Base-by-base conservation (phyloP, 2,113 vertebrate species). In the Neogobius melanostomus region DNA sequence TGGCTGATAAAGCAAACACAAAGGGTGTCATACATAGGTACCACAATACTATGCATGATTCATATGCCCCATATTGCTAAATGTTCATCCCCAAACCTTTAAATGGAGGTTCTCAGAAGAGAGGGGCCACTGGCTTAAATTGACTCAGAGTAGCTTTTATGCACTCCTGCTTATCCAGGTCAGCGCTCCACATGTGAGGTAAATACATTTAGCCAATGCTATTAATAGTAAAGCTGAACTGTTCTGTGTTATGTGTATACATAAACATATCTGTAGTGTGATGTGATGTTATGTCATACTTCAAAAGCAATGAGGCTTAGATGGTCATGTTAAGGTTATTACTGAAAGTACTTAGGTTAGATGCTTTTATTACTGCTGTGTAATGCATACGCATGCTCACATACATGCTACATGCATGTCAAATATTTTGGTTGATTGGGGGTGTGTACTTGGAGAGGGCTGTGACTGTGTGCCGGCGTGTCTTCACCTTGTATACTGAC, bases 201-300 rank as follows among this genome's bases (percentile, higher is more conserved):
- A 43, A 57, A 71, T 57, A 16, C 60, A 49, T 57, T 66, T 50
- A 60, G n/a, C 68, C 48, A 68, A 47, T 43, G 64, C 74, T 87
- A 87, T 80, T 77, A 84, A 89, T 88, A 89, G 77, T 74, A 36
- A 79, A 80, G 71, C 84, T 77, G 80, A 79, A 81, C 73, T 63
- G 63, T 66, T 79, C 72, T 77, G 8, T 60, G 77, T 76, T 59
- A 82, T 82, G 66, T 69, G 54, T 81, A 60, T 64, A 61, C 68
- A 76, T 74, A 82, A 59, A 77, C 72, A 81, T 84, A 82, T 47
- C 66, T 79, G 44, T 45, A 57, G 51, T 17, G 70, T 36, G 28
- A 36, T 28, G 70, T 85, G 81, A 87, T 88, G 81, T 83, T 76
- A 85, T 70, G 64, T 7, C 68, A 11, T 83, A 56, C 64, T 79